Conservation (phyloP, 2,888 invertebrate genomes). For the Stratiomys singularior region DNA sequence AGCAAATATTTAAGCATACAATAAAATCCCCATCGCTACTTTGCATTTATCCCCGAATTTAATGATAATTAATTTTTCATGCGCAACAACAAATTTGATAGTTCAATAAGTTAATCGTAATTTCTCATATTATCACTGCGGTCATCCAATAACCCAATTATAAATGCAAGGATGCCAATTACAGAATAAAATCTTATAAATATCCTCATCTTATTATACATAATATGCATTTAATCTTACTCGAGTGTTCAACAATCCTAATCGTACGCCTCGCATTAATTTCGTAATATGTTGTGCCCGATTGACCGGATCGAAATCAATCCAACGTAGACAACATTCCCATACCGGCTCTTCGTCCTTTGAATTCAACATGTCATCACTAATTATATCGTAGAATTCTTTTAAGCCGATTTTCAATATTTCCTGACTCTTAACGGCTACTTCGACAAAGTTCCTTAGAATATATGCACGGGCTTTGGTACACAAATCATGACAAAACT, state of each 20-base stretch:
- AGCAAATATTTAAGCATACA: no score
- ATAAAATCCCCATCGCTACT: no score
- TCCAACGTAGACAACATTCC: slow-evolving; percentile 89
- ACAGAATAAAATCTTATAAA: background rate
- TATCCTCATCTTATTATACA: background rate
- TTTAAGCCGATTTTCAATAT: slow-evolving; percentile 77
- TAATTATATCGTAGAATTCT: slow-evolving; percentile 80
- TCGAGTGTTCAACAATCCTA: slow-evolving; percentile 84
- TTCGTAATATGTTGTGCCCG: slow-evolving; percentile 81
- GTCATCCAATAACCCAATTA: no score
- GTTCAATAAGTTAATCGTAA: no score
- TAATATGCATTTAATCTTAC: slow-evolving; percentile 59
- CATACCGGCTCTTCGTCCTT: slow-evolving; percentile 89
- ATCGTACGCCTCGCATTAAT: slow-evolving; percentile 81
- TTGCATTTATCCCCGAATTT: no score
- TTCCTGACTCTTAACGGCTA: slow-evolving; percentile 79
- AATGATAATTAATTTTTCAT: no score
- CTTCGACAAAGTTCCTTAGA: slow-evolving; percentile 80
- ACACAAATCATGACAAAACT: slow-evolving; percentile 79
- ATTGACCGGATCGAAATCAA: slow-evolving; percentile 78
- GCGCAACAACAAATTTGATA: no score
- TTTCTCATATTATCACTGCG: no score
- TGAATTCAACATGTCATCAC: slow-evolving; percentile 86
- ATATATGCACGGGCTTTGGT: slow-evolving; percentile 75
- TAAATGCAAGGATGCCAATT: no score